Evolutionary conservation across 2,888 invertebrate species (phyloP), one percentile per base, ranked within the genome.

Genomic region (Cheilosia vernalis): DNA sequence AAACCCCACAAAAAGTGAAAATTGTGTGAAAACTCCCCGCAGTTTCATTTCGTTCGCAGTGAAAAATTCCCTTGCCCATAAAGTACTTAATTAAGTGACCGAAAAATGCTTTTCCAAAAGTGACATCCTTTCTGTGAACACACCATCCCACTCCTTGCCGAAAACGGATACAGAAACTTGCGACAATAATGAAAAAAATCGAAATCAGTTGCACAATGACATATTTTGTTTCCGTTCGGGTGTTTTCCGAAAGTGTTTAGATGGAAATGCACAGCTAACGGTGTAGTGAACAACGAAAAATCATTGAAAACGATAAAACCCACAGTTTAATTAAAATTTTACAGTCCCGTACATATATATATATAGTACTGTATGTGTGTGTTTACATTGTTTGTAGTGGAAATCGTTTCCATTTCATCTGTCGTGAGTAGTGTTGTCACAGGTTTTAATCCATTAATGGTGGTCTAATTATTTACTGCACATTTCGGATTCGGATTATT

Each of bases 111-210:
- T 30, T 60, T 30, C 21, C 19, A 49, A 66, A 64, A 84, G 70
- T 84, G 79, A 79, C 74, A 84, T 80, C 79, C 64, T 64, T 69
- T 55, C 27, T 72, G 47, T 42, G 69, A 84, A 30, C 30, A 63
- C 51, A 74, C 64, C 64, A 74, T 70, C 79, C 84, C 79, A 74
- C 55, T 79, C 79, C 64, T 60, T 15, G 19, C 60, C 63, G 70
- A 84, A 84, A 84, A 84, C 84, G 74, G 84, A 84, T 84, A 84
- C 84, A 84, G 80, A 84, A 84, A 80, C 84, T 84, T 77, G 64
- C n/a, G 64, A 74, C 64, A 84, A 74, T 60, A 66, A 60, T 19
- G n/a, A 30, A 60, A 40, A 60, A 61, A 73, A 73, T 67, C 63
- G 30, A 73, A 64, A 63, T 56, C 63, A 47, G 73, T 83, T 83